These are phyloP conservation scores for Sebastes cheni DNA, from an alignment of 2,797 vertebrate species.

Conservation along the genomic window DNA sequence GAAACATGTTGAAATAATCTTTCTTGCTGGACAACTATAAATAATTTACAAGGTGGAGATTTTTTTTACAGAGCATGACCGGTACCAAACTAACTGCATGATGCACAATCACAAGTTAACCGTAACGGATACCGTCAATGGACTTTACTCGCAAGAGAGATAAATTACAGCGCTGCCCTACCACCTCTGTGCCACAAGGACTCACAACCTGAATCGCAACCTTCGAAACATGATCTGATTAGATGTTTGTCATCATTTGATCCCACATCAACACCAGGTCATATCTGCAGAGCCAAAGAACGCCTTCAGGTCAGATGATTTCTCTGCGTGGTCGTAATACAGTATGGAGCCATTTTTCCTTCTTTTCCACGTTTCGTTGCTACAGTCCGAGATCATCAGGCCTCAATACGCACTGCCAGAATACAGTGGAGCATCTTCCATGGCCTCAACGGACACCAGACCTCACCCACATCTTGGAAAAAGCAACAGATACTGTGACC, in stretches of 20 bases:
- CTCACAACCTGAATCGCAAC: neutral
- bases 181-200: neutral
- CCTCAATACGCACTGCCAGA: neutral
- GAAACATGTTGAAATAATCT: too few relatives aligned
- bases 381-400: neutral
- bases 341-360: neutral
- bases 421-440: neutral
- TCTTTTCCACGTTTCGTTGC: neutral
- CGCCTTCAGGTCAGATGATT: neutral
- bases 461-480: too few relatives aligned
- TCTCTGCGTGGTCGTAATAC: neutral
- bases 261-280: neutral
- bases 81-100: neutral
- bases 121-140: neutral
- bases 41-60: neutral
- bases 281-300: neutral
- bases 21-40: too few relatives aligned
- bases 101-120: neutral
- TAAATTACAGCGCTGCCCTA: neutral
- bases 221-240: neutral
- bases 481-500: too few relatives aligned
- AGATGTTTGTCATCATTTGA: neutral
- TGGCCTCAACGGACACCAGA: neutral
- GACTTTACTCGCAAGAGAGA: neutral
- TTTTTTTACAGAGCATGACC: neutral